Evolutionary conservation across 2,888 invertebrate genomes (phyloP), one percentile per base, ranked within the genome.

Genomic region (Dysmachus trigonus): DNA sequence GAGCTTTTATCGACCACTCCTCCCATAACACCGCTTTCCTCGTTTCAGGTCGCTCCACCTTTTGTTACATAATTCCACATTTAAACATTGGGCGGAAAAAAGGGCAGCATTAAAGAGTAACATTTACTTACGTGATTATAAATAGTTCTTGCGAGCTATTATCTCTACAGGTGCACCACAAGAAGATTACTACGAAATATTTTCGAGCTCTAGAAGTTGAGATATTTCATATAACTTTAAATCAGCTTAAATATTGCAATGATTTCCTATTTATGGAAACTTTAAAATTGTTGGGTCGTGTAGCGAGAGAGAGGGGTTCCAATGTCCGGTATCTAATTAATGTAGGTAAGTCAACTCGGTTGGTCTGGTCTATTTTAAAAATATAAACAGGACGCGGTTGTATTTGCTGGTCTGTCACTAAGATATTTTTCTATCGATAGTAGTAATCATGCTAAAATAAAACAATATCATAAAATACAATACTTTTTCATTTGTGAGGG

Each of bases 1-100:
- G 47, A 51, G 79, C 79, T 79, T 79, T 79, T 47, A 79, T 79
- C 47, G 79, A 79, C 79, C 79, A 79, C 79, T 79, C 79, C 79
- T 41, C 41, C 77, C 18, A 72, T 4, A 13, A 31, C 72, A 3
- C 72, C 72, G 31, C 18, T 30, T 22, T 7, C 72, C 31, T 35
- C 33, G n/a, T 8, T 62, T 22, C 62, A 62, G 62, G 62, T 62
- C 62, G 62, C 77, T 35, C 77, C 77, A 18, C 18, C 22, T 38
- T 35, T 31, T 31, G 35, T 73, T 73, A 33, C 73, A 73, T 73
- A 73, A 73, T 73, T 35, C 18, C 31, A 8, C 73, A 27, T 73
- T 73, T 73, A 73, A 30, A 73, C 35, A 18, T 62, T 62, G 62
- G 35, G 31, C 73, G 31, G 73, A 73, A 73, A 73, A 73, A 35